Evolutionary conservation across 1,140 invertebrate genomes (phyloP), one percentile per base, ranked within the genome.

Genomic region (Zaprionus vittiger): DNA sequence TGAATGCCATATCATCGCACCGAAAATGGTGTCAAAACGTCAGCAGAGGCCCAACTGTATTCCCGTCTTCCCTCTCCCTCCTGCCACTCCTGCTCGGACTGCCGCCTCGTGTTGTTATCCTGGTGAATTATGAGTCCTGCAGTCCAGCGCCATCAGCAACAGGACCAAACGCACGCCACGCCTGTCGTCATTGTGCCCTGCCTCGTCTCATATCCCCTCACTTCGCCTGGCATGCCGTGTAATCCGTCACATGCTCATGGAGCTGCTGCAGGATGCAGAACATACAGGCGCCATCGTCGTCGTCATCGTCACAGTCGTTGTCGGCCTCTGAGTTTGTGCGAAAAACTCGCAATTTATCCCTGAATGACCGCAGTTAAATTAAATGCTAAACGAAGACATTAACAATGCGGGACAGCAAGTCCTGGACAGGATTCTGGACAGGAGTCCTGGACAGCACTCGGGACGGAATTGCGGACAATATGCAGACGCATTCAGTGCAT

Each of bases 1-100:
- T 91, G 89, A 91, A 91, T 91, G 84, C 80, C 81, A 83, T 91
- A 91, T 91, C 89, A 91, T 91, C 68, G 89, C 80, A 89, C 89
- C 81, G 80, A 91, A 91, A 91, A 91, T 91, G 81, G 89, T 91
- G 89, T 91, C 83, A 91, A 85, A 91, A 83, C 77, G 89, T 80
- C 89, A 91, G 80, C 85, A 80, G 79, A 73, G 72, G 63, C 71
- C 67, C 72, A 85, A 70, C 72, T 66, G 52, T 11, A 41, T 4
- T 14, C 49, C 49, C 2, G 17, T 12, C 1, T 3, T 17, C 15
- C 5, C 57, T 6, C 37, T n/a, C 7, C 57, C 22, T 14, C 9
- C 20, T 70, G 6, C 57, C 49, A 67, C 70, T 70, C 52, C 62
- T 55, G 47, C 41, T 64, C 44, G 59, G 5, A n/a, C 26, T 14